phyloP scores from a whole-genome alignment of 2,113 vertebrate genomes.

The Tragelaphus buxtoni region DNA sequence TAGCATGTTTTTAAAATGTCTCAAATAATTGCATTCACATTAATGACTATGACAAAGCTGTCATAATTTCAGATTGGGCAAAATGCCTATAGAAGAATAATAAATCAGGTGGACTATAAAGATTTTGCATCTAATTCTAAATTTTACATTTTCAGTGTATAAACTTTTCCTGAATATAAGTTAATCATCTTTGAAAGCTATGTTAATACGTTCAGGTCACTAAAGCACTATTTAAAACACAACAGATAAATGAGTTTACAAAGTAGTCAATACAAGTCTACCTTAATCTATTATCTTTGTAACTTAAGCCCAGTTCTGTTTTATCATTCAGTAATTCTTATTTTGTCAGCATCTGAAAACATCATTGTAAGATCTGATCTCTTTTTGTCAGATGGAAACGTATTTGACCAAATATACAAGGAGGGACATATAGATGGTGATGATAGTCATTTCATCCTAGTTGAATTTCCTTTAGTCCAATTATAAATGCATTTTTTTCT shows the following conservation, averaged over 20 bases:
- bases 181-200: neutral
- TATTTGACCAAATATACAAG: conserved; percentile 71
- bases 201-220: neutral
- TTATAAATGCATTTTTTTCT: conserved; percentile 66
- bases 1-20: neutral
- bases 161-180: neutral
- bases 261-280: neutral
- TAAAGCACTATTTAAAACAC: neutral
- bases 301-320: conserved; percentile 70
- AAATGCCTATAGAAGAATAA: neutral
- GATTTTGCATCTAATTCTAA: neutral
- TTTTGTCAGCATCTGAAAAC: conserved; percentile 69
- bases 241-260: neutral
- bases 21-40: neutral
- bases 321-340: conserved; percentile 75
- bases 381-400: conserved; percentile 74
- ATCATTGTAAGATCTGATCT: conserved; percentile 73
- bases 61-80: neutral
- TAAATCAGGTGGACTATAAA: neutral
- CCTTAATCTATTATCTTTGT: neutral
- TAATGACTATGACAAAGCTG: neutral
- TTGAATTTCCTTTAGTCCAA: conserved; percentile 37
- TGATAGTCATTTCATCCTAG: conserved; percentile 45
- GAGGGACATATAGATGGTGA: conserved; percentile 58
- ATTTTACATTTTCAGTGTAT: neutral